Base-by-base conservation (phyloP, 1,140 invertebrate genomes). In the Pseudomyrmex sp. region DNA sequence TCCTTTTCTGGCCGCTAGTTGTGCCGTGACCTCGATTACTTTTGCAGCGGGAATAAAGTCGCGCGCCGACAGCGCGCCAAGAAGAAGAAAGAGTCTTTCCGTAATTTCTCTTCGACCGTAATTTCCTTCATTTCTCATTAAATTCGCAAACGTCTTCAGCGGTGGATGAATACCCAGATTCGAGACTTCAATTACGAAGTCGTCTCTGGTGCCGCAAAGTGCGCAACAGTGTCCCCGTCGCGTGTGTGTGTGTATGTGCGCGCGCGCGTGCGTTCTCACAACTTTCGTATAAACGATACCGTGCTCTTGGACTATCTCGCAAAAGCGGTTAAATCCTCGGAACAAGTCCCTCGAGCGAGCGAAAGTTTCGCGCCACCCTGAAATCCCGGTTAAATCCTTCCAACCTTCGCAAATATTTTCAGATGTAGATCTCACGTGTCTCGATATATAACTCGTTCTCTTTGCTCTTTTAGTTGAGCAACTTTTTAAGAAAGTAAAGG, bases 91-190 rank as follows among this genome's bases (percentile, higher is more conserved):
- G 44, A 10, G 48, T 79, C 76, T 48, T 70, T 52, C 8, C 59
- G 13, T 72, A 48, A 59, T 69, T 61, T 48, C 50, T 54, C 50
- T 23, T 46, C 61, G 54, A 59, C 66, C 66, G 59, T 54, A 48
- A 10, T 73, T 69, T 52, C 50, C 66, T 69, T 65, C 59, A 79
- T 85, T 86, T 86, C 85, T 86, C 85, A 83, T 87, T 86, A 87
- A 86, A 86, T 72, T 23, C 70, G n/a, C 54, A 48, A 82, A 83
- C 85, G 75, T 85, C 84, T 86, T 86, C 35, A 73, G 46, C 76
- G 54, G 5, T 10, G 54, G 54, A 70, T 80, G 76, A 80, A 80
- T 72, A 70, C 76, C 44, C 58, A 65, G 65, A 59, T 63, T 35
- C 56, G 84, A 69, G 74, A 46, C 76, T 72, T 86, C 84, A 54